Percentiles rank a stretch among this genome's conserved stretches.
phyloP scores from a whole-genome alignment of 2,113 vertebrate genomes.

The Setophaga petechia region DNA sequence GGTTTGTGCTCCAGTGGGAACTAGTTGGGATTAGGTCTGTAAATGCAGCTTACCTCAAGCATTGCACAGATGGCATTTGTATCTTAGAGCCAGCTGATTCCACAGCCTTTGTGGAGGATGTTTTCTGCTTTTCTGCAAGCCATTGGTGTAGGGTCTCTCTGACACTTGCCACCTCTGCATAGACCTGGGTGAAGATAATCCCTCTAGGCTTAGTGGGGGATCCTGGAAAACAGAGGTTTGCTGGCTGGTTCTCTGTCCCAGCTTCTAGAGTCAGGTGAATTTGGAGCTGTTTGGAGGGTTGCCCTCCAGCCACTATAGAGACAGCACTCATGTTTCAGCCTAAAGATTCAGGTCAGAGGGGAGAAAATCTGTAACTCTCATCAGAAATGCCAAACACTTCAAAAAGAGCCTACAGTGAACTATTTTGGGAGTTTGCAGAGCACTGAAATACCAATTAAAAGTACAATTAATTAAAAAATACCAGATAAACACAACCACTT shows the following conservation, averaged over 20 bases:
- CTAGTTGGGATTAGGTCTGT: not conserved
- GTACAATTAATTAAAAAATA: not conserved
- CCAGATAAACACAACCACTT: not conserved
- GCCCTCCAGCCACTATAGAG: not conserved
- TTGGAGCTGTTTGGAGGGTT: not conserved
- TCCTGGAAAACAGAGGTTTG: not conserved
- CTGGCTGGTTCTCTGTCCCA: not conserved
- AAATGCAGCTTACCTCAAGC: not conserved
- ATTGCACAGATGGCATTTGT: rapidly evolving
- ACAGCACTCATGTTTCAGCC: not conserved
- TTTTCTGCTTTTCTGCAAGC: not conserved
- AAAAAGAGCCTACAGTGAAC: not conserved
- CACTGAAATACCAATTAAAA: not conserved
- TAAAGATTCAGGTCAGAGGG: not conserved
- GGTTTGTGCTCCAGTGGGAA: not conserved
- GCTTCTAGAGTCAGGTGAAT: not conserved
- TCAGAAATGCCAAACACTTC: not conserved
- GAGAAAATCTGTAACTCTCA: not conserved
- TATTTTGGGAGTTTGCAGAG: not conserved
- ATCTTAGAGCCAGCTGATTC: not conserved
- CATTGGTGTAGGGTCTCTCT: not conserved
- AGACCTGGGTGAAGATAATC: not conserved
- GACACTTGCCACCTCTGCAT: not conserved
- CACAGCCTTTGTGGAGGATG: not conserved
- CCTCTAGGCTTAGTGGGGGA: not conserved